Evolutionary conservation across 1,140 invertebrate genomes (phyloP), one percentile per base, ranked within the genome.

Genomic region (Bombus ignitus): DNA sequence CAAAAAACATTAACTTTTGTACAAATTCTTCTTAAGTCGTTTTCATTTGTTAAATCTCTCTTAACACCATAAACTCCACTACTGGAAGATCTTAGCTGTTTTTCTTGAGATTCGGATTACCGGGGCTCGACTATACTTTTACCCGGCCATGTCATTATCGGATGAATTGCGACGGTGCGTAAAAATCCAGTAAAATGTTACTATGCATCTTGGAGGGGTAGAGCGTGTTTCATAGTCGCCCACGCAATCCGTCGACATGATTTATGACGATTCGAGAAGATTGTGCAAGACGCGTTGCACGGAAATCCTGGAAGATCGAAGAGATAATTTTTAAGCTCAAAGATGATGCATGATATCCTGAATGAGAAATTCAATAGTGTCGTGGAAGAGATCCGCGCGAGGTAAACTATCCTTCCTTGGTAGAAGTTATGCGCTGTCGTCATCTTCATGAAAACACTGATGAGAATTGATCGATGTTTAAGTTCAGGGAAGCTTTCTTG

Each of bases 211-310:
- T 32, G 62, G n/a, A 32, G n/a, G 77, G 44, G n/a, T 15, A 70
- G 65, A 42, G 81, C 72, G 72, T 70, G 80, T 88, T 78, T 39
- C 68, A 71, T 57, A 76, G 75, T 84, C 77, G 72, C 89, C 89
- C 86, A 89, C 89, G 88, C 85, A 75, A 89, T 83, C 39, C 85
- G 76, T 80, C 83, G 84, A 79, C 86, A 90, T 89, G 89, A 90
- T 90, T 90, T 90, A 90, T 70, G 85, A 81, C 72, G 81, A 89
- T 80, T 90, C 75, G 18, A 32, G 80, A 59, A 65, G 80, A 87
- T 90, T 90, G 85, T 76, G 87, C 72, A 89, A 90, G 81, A 47
- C 77, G 80, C 76, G 28, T 72, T 74, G 73, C 83, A 59, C 88
- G 78, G 82, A 87, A 88, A 88, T 88, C 81, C 86, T 74, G 86